A percentile compares a stretch with the other conserved stretches of the same genome.
phyloP scores from a whole-genome alignment of 1,140 invertebrate species.

The Drosophila lowei region DNA sequence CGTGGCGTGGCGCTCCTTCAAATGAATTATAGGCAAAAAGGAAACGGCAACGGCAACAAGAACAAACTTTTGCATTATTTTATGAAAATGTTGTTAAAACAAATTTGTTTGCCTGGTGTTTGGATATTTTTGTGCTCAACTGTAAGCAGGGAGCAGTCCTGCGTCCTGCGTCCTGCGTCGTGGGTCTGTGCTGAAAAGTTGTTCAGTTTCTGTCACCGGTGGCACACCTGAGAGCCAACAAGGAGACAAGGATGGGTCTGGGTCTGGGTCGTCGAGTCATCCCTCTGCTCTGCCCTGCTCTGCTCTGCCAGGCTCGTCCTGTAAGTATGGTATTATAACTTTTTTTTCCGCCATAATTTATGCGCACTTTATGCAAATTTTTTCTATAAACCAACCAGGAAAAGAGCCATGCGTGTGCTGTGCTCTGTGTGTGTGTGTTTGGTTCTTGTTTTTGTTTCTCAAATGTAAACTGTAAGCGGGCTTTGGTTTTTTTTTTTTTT shows the following conservation, averaged over 20 bases:
- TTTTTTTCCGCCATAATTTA: constrained; percentile 61
- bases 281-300: not conserved
- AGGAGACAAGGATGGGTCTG: constrained; percentile 40
- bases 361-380: constrained; percentile 67
- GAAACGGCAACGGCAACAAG: constrained; percentile 1
- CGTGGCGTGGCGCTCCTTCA: constrained; percentile 18
- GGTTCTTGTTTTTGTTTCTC: constrained; percentile 21
- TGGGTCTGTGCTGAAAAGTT: constrained; percentile 28
- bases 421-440: constrained; percentile 13
- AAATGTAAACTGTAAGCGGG: constrained; percentile 60
- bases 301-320: constrained; percentile 26
- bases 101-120: constrained; percentile 51
- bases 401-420: constrained; percentile 11
- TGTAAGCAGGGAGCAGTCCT: constrained; percentile 34
- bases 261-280: constrained; percentile 13
- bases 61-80: constrained; percentile 64
- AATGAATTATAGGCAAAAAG: constrained; percentile 49
- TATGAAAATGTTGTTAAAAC: constrained; percentile 61
- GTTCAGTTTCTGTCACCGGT: constrained; percentile 57
- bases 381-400: constrained; percentile 47
- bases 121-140: constrained; percentile 43
- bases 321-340: constrained; percentile 67
- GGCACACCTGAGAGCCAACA: constrained; percentile 50
- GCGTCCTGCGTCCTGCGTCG: too few relatives aligned
- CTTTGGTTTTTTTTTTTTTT: constrained; percentile 41